Conservation (phyloP, 2,113 vertebrate genomes). For the Triplophysa dalaica region DNA sequence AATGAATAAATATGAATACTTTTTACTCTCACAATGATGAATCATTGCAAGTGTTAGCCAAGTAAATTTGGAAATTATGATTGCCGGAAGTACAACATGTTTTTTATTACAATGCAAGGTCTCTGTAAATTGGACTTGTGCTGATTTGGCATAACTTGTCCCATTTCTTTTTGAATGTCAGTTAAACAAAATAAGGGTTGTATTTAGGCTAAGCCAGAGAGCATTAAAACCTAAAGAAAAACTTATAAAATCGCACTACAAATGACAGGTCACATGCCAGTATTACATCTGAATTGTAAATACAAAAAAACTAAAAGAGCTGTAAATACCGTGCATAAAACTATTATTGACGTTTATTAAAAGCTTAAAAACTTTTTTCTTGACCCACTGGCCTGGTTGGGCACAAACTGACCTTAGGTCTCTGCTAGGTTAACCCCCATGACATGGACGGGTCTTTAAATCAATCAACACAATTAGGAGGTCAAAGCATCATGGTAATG, state of each 20-base stretch:
- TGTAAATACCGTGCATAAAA: neutral
- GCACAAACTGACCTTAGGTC: slow-evolving; percentile 2
- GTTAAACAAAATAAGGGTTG: neutral
- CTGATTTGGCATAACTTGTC: slow-evolving; percentile 13
- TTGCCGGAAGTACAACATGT: neutral
- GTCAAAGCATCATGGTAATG: slow-evolving; percentile 45
- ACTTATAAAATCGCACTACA: too few relatives aligned
- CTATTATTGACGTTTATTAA: neutral
- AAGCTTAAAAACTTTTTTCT: neutral
- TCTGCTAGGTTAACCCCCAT: neutral
- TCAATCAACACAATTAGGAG: slow-evolving; percentile 49
- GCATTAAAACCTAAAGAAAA: neutral
- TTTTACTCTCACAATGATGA: neutral
- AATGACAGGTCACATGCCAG: neutral
- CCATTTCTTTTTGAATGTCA: neutral
- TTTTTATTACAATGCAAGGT: neutral
- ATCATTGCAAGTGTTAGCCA: neutral
- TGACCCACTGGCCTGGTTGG: neutral
- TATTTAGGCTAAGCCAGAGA: neutral
- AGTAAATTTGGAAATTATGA: neutral
- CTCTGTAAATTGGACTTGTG: neutral
- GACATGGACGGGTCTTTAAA: slow-evolving; percentile 12
- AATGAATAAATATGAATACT: too few relatives aligned
- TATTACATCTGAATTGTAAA: neutral
- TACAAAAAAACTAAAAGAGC: neutral